Percentiles rank a stretch among this genome's conserved stretches.
Conservation (phyloP, 2,888 invertebrate species). For the Rotaria macrura region DNA sequence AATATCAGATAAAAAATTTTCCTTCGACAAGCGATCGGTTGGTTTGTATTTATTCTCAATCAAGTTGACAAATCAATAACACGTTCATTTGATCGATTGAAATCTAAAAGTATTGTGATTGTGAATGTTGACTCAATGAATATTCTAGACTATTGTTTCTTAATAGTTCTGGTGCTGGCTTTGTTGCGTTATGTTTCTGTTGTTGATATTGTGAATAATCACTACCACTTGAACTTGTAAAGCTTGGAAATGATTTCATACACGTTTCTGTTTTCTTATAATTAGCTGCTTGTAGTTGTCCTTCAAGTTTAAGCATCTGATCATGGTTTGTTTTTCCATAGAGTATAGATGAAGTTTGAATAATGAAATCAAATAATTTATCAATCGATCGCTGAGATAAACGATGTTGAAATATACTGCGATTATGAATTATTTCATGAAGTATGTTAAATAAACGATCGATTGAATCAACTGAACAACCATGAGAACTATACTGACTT, state of each 20-base stretch:
- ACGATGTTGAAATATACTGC: not conserved
- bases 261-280: not conserved
- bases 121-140: not conserved
- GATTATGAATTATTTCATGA: conserved; percentile 12
- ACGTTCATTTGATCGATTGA: not conserved
- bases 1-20: too few species aligned
- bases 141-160: not conserved
- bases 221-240: conserved; percentile 4
- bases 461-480: not conserved
- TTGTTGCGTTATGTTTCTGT: not conserved
- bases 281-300: not conserved
- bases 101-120: not conserved
- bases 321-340: not conserved
- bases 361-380: not conserved
- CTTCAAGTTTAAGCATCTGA: not conserved
- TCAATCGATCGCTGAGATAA: not conserved
- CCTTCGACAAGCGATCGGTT: too few species aligned
- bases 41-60: too few species aligned
- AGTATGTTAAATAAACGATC: not conserved
- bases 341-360: not conserved
- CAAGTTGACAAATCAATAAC: too few species aligned
- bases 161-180: not conserved
- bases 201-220: conserved; percentile 14
- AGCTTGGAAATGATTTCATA: not conserved
- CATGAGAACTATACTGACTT: too few species aligned